Percentiles rank a stretch among this genome's conserved stretches.
These are phyloP conservation scores for Geopemphigus sp. DNA, from an alignment of 1,140 invertebrate genomes.

Conservation along the genomic window DNA sequence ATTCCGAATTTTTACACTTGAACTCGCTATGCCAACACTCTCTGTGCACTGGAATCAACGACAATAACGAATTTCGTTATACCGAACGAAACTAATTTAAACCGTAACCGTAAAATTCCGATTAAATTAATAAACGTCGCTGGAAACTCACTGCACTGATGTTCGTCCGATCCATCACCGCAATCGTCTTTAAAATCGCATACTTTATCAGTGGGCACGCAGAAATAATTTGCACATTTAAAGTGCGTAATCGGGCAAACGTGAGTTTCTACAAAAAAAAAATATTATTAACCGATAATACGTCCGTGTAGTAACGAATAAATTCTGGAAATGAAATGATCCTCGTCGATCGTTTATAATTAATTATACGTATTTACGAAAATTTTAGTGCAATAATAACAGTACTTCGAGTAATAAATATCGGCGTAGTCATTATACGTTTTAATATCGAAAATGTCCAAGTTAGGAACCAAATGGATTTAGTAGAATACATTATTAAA, in stretches of 20 bases:
- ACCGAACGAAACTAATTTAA: too few relatives aligned
- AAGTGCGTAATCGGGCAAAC: conserved; percentile 56
- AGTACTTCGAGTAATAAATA: too few relatives aligned
- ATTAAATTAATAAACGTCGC: background rate
- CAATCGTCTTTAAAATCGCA: conserved; percentile 57
- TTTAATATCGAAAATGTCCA: too few relatives aligned
- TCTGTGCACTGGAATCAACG: conserved; percentile 53
- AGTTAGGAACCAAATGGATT: too few relatives aligned
- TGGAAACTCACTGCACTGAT: conserved; percentile 55
- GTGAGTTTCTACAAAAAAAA: conserved; percentile 53
- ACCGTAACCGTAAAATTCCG: too few relatives aligned
- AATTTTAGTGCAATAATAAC: too few relatives aligned
- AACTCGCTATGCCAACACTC: conserved; percentile 57
- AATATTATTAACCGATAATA: conserved; percentile 7
- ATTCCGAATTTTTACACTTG: conserved; percentile 57
- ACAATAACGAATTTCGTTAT: background rate
- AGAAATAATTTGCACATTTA: conserved; percentile 57
- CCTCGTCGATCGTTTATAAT: too few relatives aligned
- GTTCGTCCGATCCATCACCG: conserved; percentile 57
- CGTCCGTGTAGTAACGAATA: too few relatives aligned
- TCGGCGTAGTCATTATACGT: too few relatives aligned
- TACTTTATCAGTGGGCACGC: conserved; percentile 55
- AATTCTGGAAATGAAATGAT: too few relatives aligned
- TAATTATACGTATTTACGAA: too few relatives aligned
- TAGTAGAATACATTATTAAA: too few relatives aligned